These are phyloP conservation scores for Zygothrica quintamaculata DNA, from an alignment of 2,888 invertebrate species.

Conservation along the genomic window DNA sequence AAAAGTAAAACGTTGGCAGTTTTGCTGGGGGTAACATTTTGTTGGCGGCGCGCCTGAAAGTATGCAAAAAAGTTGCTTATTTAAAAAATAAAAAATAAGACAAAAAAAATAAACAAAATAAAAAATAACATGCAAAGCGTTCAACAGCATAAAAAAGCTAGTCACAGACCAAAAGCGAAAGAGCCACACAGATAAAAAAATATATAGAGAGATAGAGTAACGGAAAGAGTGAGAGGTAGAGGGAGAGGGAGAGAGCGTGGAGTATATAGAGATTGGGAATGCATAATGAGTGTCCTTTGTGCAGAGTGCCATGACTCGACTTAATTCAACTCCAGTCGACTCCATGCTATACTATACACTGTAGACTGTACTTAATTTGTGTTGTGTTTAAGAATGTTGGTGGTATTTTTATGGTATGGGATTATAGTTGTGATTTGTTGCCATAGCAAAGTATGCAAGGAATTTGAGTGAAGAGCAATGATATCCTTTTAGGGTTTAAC, in stretches of 20 bases:
- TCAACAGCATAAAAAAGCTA: slow-evolving; percentile 27
- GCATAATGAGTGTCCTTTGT: slow-evolving; percentile 74
- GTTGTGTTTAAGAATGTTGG: slow-evolving; percentile 32
- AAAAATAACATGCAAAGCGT: no score
- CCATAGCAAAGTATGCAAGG: slow-evolving; percentile 18
- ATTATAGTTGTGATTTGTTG: slow-evolving; percentile 48
- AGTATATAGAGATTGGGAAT: slow-evolving; percentile 26
- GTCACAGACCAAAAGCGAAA: background rate
- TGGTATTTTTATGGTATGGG: slow-evolving; percentile 15
- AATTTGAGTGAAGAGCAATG: slow-evolving; percentile 31
- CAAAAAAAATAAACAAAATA: no score
- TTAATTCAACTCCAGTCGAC: slow-evolving; percentile 33
- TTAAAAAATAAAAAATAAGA: no score
- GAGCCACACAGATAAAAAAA: no score
- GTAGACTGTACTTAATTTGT: slow-evolving; percentile 57
- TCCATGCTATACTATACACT: background rate
- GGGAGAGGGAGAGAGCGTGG: background rate
- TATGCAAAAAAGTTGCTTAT: slow-evolving; percentile 51
- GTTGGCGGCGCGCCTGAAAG: slow-evolving; percentile 53
- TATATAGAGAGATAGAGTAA: background rate
- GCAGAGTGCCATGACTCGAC: slow-evolving; percentile 34
- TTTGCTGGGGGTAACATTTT: slow-evolving; percentile 20
- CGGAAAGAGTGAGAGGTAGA: background rate
- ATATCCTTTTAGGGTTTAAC: slow-evolving; percentile 1
- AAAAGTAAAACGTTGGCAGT: background rate